Evolutionary conservation across 2,888 invertebrate genomes (phyloP).

Genomic region (Branchipolynoe longqiensis): DNA sequence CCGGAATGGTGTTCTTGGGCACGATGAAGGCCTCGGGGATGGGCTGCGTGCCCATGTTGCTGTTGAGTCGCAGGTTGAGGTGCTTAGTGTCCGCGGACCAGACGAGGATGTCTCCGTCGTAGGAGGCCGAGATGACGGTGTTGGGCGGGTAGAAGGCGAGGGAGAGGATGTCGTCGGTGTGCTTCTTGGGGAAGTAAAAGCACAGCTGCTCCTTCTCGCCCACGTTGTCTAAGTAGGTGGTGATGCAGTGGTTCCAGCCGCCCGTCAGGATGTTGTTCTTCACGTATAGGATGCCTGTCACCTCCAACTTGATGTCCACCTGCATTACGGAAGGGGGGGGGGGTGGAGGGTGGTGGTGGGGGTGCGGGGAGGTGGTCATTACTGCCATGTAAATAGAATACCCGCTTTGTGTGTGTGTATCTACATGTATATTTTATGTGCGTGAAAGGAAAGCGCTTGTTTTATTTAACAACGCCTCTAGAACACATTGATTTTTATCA

Average conservation of each 20-base stretch:
- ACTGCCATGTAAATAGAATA: too few species aligned
- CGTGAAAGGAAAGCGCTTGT: too few species aligned
- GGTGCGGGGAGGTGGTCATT: too few species aligned
- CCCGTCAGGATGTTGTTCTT: conserved; percentile 87
- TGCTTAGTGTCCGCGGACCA: conserved; percentile 87
- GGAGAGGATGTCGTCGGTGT: conserved; percentile 89
- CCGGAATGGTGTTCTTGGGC: too few species aligned
- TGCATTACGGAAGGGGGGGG: too few species aligned
- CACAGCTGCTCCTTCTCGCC: conserved; percentile 52
- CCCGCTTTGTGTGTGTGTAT: too few species aligned
- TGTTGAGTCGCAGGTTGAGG: conserved; percentile 20
- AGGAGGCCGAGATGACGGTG: conserved; percentile 85
- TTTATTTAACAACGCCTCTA: too few species aligned
- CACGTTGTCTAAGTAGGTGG: conserved; percentile 61
- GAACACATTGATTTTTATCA: too few species aligned
- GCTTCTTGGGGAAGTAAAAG: conserved; percentile 75
- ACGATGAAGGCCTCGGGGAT: not conserved
- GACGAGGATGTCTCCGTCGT: conserved; percentile 90
- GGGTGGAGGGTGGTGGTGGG: too few species aligned
- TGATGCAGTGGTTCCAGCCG: conserved; percentile 87
- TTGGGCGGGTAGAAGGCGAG: conserved; percentile 83
- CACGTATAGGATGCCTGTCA: conserved; percentile 84
- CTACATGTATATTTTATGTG: too few species aligned
- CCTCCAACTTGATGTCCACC: conserved; percentile 74
- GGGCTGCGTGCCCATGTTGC: not conserved